These are phyloP conservation scores for Neoascia interrupta DNA, from an alignment of 2,888 invertebrate species.

Conservation along the genomic window DNA sequence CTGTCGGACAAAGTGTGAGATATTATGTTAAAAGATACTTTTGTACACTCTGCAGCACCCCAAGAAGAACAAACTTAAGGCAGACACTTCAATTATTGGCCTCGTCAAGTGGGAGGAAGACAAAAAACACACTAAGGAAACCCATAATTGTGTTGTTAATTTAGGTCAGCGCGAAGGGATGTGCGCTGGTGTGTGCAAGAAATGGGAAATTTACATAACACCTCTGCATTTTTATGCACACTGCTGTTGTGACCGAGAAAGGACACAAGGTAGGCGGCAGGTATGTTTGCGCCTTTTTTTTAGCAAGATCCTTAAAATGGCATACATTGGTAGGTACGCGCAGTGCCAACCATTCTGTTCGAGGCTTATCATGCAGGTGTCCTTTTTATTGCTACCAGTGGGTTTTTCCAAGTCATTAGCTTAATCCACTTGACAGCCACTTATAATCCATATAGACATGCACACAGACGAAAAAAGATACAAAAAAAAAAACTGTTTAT, in stretches of 20 bases:
- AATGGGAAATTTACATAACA: constrained; percentile 26
- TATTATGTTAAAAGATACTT: constrained; percentile 56
- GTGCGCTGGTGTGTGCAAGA: neutral
- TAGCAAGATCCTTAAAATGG: no score
- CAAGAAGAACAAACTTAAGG: constrained; percentile 53
- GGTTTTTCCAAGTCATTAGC: constrained; percentile 20
- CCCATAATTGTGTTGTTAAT: constrained; percentile 35
- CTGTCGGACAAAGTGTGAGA: constrained; percentile 41
- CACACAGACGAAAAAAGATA: no score
- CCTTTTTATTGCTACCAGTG: neutral
- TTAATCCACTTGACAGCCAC: constrained; percentile 41
- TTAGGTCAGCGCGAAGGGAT: constrained; percentile 59
- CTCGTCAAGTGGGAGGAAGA: constrained; percentile 48
- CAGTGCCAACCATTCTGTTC: no score
- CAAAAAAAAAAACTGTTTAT: no score
- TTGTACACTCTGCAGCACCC: constrained; percentile 49
- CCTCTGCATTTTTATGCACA: no score
- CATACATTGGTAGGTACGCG: neutral
- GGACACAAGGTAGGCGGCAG: no score
- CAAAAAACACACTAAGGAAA: constrained; percentile 10
- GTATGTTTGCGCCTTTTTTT: no score
- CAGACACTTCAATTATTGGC: constrained; percentile 26
- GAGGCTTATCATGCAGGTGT: constrained; percentile 19
- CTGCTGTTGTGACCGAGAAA: no score
- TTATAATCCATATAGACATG: constrained; percentile 20